Evolutionary conservation across 1,140 invertebrate genomes (phyloP).

Genomic region (Psilanteris sp.): DNA sequence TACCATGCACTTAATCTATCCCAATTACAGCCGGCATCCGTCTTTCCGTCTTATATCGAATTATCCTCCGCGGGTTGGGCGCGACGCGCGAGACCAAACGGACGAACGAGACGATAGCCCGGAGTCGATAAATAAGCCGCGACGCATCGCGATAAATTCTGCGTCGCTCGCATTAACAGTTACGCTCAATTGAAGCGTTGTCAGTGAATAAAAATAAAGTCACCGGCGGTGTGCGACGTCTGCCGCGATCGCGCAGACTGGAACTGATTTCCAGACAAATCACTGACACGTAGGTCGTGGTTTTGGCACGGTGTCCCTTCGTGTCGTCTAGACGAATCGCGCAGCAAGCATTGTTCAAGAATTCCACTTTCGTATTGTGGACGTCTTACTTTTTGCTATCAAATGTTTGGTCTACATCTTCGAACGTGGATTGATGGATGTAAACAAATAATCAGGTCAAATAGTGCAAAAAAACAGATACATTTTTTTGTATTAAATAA

Average conservation of each 20-base stretch:
- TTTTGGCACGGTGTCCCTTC: constrained; percentile 17
- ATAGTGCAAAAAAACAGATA: too few relatives aligned
- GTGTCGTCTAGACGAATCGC: constrained; percentile 45
- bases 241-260: constrained; percentile 40
- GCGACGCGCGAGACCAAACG: constrained; percentile 1
- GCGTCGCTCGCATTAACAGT: constrained; percentile 29
- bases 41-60: constrained; percentile 17
- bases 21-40: constrained; percentile 17
- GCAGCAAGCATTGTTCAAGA: not conserved
- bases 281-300: constrained; percentile 28
- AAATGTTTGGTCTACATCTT: too few relatives aligned
- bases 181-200: constrained; percentile 50
- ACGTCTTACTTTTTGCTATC: too few relatives aligned
- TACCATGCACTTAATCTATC: constrained; percentile 15
- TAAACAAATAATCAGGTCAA: too few relatives aligned
- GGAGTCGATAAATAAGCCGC: constrained; percentile 29
- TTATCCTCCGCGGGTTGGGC: not conserved
- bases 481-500: too few relatives aligned
- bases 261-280: constrained; percentile 62
- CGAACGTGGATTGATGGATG: too few relatives aligned
- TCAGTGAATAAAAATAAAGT: constrained; percentile 39
- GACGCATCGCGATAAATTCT: constrained; percentile 28
- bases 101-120: constrained; percentile 5
- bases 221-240: constrained; percentile 6
- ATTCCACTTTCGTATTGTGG: too few relatives aligned